These are phyloP conservation scores for Papilio xuthus DNA, from an alignment of 1,140 invertebrate species.

Conservation along the genomic window DNA sequence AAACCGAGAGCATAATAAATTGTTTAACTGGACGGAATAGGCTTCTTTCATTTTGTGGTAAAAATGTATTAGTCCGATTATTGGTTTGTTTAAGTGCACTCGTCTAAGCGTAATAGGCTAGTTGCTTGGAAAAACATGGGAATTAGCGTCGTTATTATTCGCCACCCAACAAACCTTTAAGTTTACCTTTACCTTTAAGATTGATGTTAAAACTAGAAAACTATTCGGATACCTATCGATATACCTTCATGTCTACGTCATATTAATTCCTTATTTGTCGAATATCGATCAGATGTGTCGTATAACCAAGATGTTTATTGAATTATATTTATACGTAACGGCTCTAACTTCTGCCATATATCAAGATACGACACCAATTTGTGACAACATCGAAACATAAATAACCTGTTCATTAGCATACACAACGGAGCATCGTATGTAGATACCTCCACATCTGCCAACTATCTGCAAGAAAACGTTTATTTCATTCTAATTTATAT, in stretches of 20 bases:
- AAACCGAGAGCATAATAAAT: too few relatives aligned
- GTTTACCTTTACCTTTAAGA: background rate
- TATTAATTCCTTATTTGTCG: background rate
- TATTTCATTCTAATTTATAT: conserved; percentile 69
- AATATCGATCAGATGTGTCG: background rate
- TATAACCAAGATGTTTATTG: background rate
- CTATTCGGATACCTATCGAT: background rate
- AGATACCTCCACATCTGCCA: conserved; percentile 66
- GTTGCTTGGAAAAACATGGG: background rate
- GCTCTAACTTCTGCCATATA: conserved; percentile 65
- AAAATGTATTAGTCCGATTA: background rate
- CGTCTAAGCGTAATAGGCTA: too few relatives aligned
- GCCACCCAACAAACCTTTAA: background rate
- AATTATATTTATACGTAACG: conserved; percentile 38
- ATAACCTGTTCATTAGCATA: conserved; percentile 77
- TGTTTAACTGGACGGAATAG: too few relatives aligned
- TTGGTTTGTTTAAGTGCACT: too few relatives aligned
- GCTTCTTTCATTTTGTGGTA: too few relatives aligned
- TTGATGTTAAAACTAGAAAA: background rate
- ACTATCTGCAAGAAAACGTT: conserved; percentile 77
- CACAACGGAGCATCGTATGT: conserved; percentile 69
- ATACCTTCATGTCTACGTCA: background rate
- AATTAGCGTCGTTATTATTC: background rate
- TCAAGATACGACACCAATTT: conserved; percentile 66
- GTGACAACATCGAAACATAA: conserved; percentile 61